A percentile compares a stretch with the other conserved stretches of the same genome.
These are phyloP conservation scores for Scelioninae gen. 2 DNA, from an alignment of 2,888 invertebrate genomes.

Conservation along the genomic window DNA sequence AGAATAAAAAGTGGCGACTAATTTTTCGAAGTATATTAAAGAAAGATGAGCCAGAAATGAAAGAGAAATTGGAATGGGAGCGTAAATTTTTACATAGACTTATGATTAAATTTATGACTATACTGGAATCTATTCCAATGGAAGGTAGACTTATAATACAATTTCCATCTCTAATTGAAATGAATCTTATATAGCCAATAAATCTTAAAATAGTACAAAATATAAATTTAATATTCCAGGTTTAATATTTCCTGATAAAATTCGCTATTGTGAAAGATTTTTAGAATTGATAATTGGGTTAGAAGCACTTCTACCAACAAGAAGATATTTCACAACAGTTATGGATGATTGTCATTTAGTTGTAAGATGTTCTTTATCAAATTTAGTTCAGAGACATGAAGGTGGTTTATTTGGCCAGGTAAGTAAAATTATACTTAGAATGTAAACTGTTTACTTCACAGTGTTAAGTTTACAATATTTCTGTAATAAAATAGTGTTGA, in stretches of 20 bases:
- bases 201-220: constrained; percentile 42
- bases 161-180: background rate
- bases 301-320: constrained; percentile 94
- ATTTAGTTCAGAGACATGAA: constrained; percentile 84
- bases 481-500: too few relatives aligned
- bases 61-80: constrained; percentile 88
- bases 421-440: too few relatives aligned
- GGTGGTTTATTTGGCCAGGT: constrained; percentile 96
- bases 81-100: constrained; percentile 89
- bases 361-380: constrained; percentile 89
- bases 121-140: constrained; percentile 85
- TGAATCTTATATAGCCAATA: background rate
- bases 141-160: constrained; percentile 75
- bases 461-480: constrained; percentile 28
- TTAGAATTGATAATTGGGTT: constrained; percentile 96
- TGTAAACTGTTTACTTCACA: too few relatives aligned
- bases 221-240: constrained; percentile 62
- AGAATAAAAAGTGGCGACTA: constrained; percentile 92
- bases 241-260: constrained; percentile 75
- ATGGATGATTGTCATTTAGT: constrained; percentile 96
- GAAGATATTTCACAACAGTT: constrained; percentile 97
- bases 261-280: constrained; percentile 95
- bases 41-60: constrained; percentile 84
- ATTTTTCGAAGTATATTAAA: constrained; percentile 94
- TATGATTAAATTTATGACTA: constrained; percentile 90